Conservation (phyloP, 2,888 invertebrate genomes). For the Arge pagana region DNA sequence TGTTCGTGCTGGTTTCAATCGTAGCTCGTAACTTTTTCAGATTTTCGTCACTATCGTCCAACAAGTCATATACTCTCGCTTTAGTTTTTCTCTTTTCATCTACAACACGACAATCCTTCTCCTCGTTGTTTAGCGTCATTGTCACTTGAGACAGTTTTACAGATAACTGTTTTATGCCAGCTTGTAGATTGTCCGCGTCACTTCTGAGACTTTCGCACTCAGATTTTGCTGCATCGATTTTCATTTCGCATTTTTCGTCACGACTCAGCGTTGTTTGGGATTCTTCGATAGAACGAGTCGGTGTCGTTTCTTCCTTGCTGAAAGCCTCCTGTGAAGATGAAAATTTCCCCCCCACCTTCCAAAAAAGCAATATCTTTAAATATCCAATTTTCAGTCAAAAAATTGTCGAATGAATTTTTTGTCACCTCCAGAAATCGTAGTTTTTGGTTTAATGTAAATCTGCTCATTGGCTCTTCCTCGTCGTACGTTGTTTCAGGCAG, state of each 20-base stretch:
- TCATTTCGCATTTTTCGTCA: constrained; percentile 45
- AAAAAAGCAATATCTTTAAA: not conserved
- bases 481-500: constrained; percentile 1
- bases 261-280: constrained; percentile 13
- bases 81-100: constrained; percentile 61
- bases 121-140: constrained; percentile 47
- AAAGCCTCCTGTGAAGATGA: not conserved
- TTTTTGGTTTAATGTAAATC: constrained; percentile 41
- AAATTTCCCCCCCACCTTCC: not conserved
- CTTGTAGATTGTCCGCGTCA: constrained; percentile 49
- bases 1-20: constrained; percentile 67
- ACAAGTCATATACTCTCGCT: constrained; percentile 66
- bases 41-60: constrained; percentile 69
- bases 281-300: constrained; percentile 21
- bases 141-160: constrained; percentile 45
- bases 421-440: constrained; percentile 35
- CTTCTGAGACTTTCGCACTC: constrained; percentile 50
- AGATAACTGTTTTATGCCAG: constrained; percentile 47
- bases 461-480: constrained; percentile 33
- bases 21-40: constrained; percentile 63
- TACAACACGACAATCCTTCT: constrained; percentile 56
- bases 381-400: not conserved
- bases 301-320: constrained; percentile 17
- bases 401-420: not conserved
- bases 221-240: constrained; percentile 51